phyloP scores from a whole-genome alignment of 2,888 invertebrate species.

The Malachius bipustulatus region DNA sequence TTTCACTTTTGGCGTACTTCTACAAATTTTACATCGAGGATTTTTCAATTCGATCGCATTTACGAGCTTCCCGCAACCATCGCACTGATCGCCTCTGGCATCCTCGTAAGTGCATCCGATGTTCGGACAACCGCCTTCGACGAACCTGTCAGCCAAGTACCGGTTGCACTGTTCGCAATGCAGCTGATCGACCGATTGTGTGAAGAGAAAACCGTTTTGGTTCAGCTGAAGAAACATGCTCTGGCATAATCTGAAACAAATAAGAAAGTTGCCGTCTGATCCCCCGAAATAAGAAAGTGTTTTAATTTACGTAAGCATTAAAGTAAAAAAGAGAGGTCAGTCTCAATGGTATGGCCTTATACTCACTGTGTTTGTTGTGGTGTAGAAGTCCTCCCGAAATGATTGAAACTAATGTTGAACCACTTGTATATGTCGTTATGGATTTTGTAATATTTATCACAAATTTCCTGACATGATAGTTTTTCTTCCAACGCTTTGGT shows the following conservation, averaged over 20 bases:
- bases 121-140: slow-evolving; percentile 90
- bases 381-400: slow-evolving; percentile 94
- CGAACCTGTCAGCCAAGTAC: slow-evolving; percentile 77
- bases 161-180: slow-evolving; percentile 79
- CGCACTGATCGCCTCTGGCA: slow-evolving; percentile 98
- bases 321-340: too few relatives aligned
- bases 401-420: slow-evolving; percentile 96
- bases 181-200: slow-evolving; percentile 82
- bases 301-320: too few relatives aligned
- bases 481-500: slow-evolving; percentile 95
- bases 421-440: slow-evolving; percentile 90
- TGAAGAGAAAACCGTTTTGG: slow-evolving; percentile 68
- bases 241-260: slow-evolving; percentile 65
- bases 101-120: slow-evolving; percentile 77
- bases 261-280: too few relatives aligned
- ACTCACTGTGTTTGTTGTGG: slow-evolving; percentile 83
- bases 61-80: slow-evolving; percentile 90
- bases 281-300: too few relatives aligned
- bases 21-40: slow-evolving; percentile 83
- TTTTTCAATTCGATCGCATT: slow-evolving; percentile 79
- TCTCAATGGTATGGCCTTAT: too few relatives aligned
- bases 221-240: slow-evolving; percentile 75
- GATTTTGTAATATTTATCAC: slow-evolving; percentile 90
- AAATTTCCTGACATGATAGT: slow-evolving; percentile 66
- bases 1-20: slow-evolving; percentile 53